Evolutionary conservation across 2,888 invertebrate species (phyloP).

Genomic region (Lacanobia oleracea): DNA sequence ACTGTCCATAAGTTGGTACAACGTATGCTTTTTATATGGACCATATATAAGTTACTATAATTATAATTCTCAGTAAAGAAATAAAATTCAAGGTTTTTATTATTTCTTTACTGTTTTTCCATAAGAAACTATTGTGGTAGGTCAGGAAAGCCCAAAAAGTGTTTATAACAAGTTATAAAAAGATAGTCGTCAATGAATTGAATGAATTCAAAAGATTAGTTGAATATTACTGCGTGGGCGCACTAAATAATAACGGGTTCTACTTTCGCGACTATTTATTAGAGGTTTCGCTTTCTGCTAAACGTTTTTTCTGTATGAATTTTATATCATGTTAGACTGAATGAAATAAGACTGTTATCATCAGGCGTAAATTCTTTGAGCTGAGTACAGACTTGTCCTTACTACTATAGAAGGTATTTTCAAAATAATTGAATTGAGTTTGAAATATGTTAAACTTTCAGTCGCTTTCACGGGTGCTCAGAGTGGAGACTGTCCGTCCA

Average conservation of each 20-base stretch:
- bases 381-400: not conserved
- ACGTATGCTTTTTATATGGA: not conserved
- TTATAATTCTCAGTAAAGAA: not conserved
- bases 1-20: not conserved
- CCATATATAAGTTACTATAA: not conserved
- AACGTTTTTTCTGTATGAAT: constrained; percentile 18
- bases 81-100: not conserved
- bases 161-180: not conserved
- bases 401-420: constrained; percentile 14
- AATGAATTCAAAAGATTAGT: constrained; percentile 3
- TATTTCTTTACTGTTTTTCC: too few species aligned
- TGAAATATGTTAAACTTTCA: not conserved
- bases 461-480: not conserved
- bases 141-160: constrained; percentile 34
- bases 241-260: constrained; percentile 29
- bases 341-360: constrained; percentile 21
- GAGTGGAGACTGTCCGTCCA: too few species aligned
- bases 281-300: constrained; percentile 46
- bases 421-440: not conserved
- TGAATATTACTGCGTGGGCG: constrained; percentile 40
- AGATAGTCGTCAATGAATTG: not conserved
- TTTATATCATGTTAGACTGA: not conserved
- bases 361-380: not conserved
- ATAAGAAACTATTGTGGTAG: constrained; percentile 52
- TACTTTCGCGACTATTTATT: constrained; percentile 53